Base-by-base conservation (phyloP, 1,140 invertebrate genomes). In the Aphis craccivora region DNA sequence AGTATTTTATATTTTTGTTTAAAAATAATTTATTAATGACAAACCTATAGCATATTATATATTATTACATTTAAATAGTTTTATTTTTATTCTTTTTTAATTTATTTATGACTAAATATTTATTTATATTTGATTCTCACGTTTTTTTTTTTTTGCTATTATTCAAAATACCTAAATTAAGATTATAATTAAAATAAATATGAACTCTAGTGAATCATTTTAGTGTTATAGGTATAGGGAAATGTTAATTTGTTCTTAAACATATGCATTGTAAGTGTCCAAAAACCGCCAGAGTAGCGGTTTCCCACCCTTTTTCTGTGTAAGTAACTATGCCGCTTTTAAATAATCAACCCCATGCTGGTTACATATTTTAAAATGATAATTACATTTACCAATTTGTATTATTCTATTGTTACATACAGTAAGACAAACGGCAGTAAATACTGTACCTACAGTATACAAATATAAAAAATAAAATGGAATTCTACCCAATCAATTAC, bases 341-440 rank as follows among this genome's bases (percentile, higher is more conserved):
- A 84, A 93, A 86, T 55, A 93, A 93, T 93, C 91, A 84, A 93
- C 91, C 91, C 91, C 91, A 93, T 93, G 91, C 91, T 93, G 91
- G 76, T 45, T 35, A 93, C 91, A 55, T 86, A 37, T 84, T 93
- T 53, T 51, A 81, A 51, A 93, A 93, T 84, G 76, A 93, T 93
- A 93, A 93, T 93, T 93, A 84, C 91, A 55, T 55, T 86, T 51
- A 83, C 30, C 90, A 48, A 83, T 83, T 51, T 53, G 81, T 53
- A 25, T 43, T 90, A 60, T 67, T 90, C 37, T 60, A 92, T 86
- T 55, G 91, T 84, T 83, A 7, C 35, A 35, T 43, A 30, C 30
- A 45, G 18, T 84, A 93, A 92, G 48, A 89, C 48, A 89, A 86
- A 93, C 81, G n/a, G 91, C 81, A 53, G 81, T 55, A 35, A 81